Evolutionary conservation across 2,797 vertebrate genomes (phyloP).

Genomic region (Eulemur coronatus): DNA sequence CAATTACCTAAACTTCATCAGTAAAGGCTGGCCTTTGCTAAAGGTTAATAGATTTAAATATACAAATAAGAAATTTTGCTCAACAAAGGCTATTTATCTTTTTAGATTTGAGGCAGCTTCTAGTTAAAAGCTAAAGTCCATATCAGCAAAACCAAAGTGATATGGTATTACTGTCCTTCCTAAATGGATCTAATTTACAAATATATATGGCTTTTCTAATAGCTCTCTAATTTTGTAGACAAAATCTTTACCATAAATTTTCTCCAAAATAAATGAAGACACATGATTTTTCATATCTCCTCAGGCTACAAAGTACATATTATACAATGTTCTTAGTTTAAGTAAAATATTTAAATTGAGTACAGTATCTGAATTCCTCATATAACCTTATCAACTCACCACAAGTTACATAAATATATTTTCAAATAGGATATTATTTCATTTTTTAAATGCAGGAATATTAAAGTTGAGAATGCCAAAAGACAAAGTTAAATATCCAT

Average conservation of each 20-base stretch:
- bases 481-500: slow-evolving; percentile 49
- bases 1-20: background rate
- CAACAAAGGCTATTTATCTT: slow-evolving; percentile 33
- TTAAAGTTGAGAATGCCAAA: slow-evolving; percentile 43
- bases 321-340: background rate
- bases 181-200: slow-evolving; percentile 60
- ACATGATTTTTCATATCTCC: slow-evolving; percentile 16
- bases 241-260: slow-evolving; percentile 57
- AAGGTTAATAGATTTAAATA: slow-evolving; percentile 32
- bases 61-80: background rate
- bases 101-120: slow-evolving; percentile 30
- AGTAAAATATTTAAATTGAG: slow-evolving; percentile 43
- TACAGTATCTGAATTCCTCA: background rate
- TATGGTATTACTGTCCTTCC: background rate
- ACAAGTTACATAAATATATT: background rate
- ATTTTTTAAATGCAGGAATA: slow-evolving; percentile 27
- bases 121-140: slow-evolving; percentile 38
- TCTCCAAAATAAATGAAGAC: slow-evolving; percentile 40
- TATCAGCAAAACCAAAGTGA: slow-evolving; percentile 61
- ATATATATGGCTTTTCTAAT: slow-evolving; percentile 32
- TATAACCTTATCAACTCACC: background rate
- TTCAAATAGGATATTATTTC: slow-evolving; percentile 14
- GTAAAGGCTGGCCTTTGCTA: background rate
- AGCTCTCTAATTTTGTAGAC: slow-evolving; percentile 36
- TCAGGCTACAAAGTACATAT: background rate